Percentiles rank a stretch among this genome's conserved stretches.
phyloP scores from a whole-genome alignment of 2,797 vertebrate genomes.

The Morelia viridis region DNA sequence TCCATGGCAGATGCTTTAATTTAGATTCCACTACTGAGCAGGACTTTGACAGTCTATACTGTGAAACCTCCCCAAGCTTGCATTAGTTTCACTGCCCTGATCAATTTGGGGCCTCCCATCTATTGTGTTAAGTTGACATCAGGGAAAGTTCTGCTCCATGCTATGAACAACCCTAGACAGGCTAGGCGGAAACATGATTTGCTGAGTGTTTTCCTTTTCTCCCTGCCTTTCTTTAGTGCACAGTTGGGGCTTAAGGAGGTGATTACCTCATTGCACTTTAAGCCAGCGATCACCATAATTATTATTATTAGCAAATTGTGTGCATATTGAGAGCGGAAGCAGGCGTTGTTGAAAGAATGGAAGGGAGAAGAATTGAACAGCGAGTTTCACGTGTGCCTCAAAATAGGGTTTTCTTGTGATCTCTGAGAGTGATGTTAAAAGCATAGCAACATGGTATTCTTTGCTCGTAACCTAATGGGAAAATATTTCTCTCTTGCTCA shows the following conservation, averaged over 20 bases:
- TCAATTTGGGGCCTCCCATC: neutral
- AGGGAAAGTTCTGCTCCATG: neutral
- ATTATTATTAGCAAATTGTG: slow-evolving; percentile 52
- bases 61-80: neutral
- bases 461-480: neutral
- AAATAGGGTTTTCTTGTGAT: neutral
- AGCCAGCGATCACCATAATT: neutral
- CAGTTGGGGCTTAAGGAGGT: slow-evolving; percentile 19
- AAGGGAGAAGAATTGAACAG: neutral
- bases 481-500: neutral
- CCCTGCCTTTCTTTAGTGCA: neutral
- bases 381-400: neutral
- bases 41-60: neutral
- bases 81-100: neutral
- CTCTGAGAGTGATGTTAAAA: neutral
- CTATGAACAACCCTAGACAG: neutral
- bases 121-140: neutral
- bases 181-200: neutral
- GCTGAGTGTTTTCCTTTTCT: fast-evolving
- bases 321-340: neutral
- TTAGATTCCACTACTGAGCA: neutral
- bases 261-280: slow-evolving; percentile 35
- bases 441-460: neutral
- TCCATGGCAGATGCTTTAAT: neutral
- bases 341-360: neutral